Base-by-base conservation (phyloP, 2,797 vertebrate species). In the Peromyscus melanophrys region DNA sequence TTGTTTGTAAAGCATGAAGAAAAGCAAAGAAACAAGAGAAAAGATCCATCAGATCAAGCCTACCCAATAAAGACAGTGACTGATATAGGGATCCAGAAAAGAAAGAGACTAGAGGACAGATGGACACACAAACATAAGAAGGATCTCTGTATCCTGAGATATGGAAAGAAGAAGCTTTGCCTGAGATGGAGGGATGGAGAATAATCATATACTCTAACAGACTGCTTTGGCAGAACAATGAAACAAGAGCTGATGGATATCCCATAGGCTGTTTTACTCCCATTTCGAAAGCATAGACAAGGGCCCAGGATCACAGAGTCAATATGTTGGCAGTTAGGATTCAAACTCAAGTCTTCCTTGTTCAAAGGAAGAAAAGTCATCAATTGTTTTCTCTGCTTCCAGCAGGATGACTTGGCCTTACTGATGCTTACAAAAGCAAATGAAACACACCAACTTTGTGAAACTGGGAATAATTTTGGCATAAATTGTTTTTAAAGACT, bases 391-490 rank as follows among this genome's bases (percentile, higher is more conserved):
- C 65, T 14, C 34, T 94, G 21, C 29, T 81, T 85, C 76, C 37
- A 80, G 59, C 80, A 91, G 52, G 21, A 61, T 95, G 7, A 82
- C 27, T 80, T 88, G 25, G 6, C 0, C 93, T 55, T 63, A 78
- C 34, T 57, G 27, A 95, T 14, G 43, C n/a, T 85, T 67, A 69
- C 59, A 91, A 90, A 91, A 96, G 43, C 16, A 95, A 43, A 93
- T 21, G 8, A 49, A 6, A 77, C 29, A 21, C 34, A 3, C 43
- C 89, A 89, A 16, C 6, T 2, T 43, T 52, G 4, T 77, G 40
- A 95, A 80, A 80, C 4, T 46, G 17, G 7, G 61, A 89, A 34
- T 85, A 61, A 82, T 9, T 73, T 75, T 96, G 75, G 14, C 1
- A 46, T 40, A 89, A 82, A 61, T 6, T 82, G 13, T 12, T 71